Percentiles rank a stretch among this genome's conserved stretches.
These are phyloP conservation scores for Alouatta palliata DNA, from an alignment of 2,113 vertebrate species.

Conservation along the genomic window DNA sequence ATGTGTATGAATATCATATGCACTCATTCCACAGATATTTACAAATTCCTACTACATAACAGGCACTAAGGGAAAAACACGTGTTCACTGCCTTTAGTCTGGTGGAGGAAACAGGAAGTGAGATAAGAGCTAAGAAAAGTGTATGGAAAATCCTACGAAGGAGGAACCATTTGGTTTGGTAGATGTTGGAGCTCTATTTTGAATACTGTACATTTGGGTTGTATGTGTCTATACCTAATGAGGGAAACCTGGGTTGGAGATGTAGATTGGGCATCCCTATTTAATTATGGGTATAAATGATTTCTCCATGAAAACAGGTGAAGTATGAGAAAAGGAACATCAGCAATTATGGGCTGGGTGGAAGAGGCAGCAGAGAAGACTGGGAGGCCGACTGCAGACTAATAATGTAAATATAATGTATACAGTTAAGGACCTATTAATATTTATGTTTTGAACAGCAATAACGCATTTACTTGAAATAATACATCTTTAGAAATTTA, in stretches of 20 bases:
- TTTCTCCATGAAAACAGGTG: neutral
- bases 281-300: neutral
- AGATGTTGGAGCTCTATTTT: neutral
- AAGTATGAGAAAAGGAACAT: neutral
- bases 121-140: conserved; percentile 36
- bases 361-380: neutral
- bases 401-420: neutral
- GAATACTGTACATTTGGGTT: neutral
- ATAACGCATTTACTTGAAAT: neutral
- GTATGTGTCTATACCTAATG: neutral
- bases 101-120: conserved; percentile 26
- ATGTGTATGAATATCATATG: neutral
- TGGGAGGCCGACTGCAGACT: neutral
- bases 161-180: neutral
- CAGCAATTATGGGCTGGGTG: too few species aligned
- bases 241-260: neutral
- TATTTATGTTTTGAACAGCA: neutral
- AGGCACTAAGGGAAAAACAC: conserved; percentile 16
- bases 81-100: neutral
- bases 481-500: conserved; percentile 39
- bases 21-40: conserved; percentile 41
- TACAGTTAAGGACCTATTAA: neutral
- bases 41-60: conserved; percentile 19
- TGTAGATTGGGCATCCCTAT: neutral
- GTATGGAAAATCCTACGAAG: conserved; percentile 11